Evolutionary conservation across 2,113 vertebrate genomes (phyloP), one percentile per base, ranked within the genome.

Genomic region (Phyllostomus discolor): DNA sequence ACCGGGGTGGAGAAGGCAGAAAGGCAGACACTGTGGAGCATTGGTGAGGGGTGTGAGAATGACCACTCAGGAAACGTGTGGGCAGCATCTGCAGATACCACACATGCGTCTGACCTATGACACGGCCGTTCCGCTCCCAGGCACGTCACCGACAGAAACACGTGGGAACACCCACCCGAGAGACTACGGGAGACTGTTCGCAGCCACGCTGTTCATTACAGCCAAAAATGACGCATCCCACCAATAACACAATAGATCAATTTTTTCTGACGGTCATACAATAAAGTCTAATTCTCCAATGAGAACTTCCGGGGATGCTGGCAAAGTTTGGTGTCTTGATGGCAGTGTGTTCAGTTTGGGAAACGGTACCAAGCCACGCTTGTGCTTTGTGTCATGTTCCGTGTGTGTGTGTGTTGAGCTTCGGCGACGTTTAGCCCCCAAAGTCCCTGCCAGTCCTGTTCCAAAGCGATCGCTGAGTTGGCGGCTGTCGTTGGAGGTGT

Each of bases 321-420:
- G 33, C 33, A 5, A 69, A 62, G 31, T 54, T 52, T 5, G 1
- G 0, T 43, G 48, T 93, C 75, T 79, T 7, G 10, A 20, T 15
- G n/a, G 33, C 22, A 10, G 10, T 67, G 12, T 11, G 10, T 46
- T 89, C 57, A 67, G 41, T 17, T 31, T 26, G 69, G 62, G 33
- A 43, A 73, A 59, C 10, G 15, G 31, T 26, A 8, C 66, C 57
- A 43, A 46, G 31, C 41, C 22, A 38, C 41, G 33, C 52, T 89
- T 48, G 52, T 16, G 67, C 48, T 7, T 48, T 38, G 10, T 46
- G 7, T 80, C 54, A 12, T 17, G 20, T 22, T 73, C 76, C n/a
- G 0, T 50, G 2, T 43, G 20, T 50, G 2, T 43, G 20, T 28
- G 4, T 9, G 14, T n/a, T 73, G 2, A 43, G n/a, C 4, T 8